These are phyloP conservation scores for Meriones psammophilus DNA, from an alignment of 2,797 vertebrate genomes.

Conservation along the genomic window DNA sequence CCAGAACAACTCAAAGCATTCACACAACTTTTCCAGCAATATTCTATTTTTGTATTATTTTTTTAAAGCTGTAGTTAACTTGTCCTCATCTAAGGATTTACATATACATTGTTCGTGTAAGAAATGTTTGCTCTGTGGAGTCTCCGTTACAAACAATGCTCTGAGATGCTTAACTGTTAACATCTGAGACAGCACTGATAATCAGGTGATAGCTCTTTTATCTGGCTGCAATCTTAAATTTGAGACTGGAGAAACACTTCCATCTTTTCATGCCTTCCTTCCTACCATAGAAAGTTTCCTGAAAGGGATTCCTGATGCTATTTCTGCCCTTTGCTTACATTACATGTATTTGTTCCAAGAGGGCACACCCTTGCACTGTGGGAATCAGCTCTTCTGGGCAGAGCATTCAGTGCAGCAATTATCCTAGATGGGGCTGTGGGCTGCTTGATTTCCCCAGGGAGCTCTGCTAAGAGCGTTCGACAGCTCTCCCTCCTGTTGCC, in stretches of 20 bases:
- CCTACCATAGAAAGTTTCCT: slow-evolving; percentile 86
- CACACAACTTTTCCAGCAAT: background rate
- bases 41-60: background rate
- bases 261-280: slow-evolving; percentile 84
- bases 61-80: slow-evolving; percentile 9
- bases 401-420: slow-evolving; percentile 70
- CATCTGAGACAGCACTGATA: slow-evolving; percentile 68
- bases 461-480: slow-evolving; percentile 41
- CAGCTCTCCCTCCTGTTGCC: background rate
- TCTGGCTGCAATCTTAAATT: slow-evolving; percentile 73
- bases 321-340: slow-evolving; percentile 84
- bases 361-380: slow-evolving; percentile 85
- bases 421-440: slow-evolving; percentile 58
- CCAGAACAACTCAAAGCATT: slow-evolving; percentile 23
- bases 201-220: slow-evolving; percentile 69
- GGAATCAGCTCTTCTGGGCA: slow-evolving; percentile 81
- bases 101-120: slow-evolving; percentile 17
- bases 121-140: background rate
- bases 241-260: slow-evolving; percentile 82
- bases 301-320: slow-evolving; percentile 85
- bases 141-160: slow-evolving; percentile 56
- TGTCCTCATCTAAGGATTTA: slow-evolving; percentile 14
- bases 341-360: slow-evolving; percentile 80
- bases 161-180: slow-evolving; percentile 56
- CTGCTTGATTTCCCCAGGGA: slow-evolving; percentile 75